Base-by-base conservation (phyloP, 1,140 invertebrate genomes). In the Dinoponera quadriceps region DNA sequence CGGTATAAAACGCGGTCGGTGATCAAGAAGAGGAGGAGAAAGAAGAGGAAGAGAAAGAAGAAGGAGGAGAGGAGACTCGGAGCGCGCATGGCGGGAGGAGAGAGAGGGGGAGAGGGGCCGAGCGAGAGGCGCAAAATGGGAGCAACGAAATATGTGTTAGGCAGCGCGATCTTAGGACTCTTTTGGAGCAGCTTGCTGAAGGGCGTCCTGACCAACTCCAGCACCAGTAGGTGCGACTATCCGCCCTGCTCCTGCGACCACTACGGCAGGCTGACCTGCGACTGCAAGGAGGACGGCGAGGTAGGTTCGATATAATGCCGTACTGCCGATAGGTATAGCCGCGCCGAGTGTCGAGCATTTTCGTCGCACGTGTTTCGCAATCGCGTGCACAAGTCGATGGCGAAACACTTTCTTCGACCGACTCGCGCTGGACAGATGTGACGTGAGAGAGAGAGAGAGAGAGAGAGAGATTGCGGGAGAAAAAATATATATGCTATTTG, bases 181-280 rank as follows among this genome's bases (percentile, higher is more conserved):
- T 91, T 93, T 74, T 93, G 90, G 90, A 91, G 90, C 83, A 83
- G 91, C 55, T 85, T 92, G 48, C 88, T 91, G 65, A 89, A 90
- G 59, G 86, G 89, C 44, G 88, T 84, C 48, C 84, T 91, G 49
- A 91, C 90, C 82, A 92, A 92, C 83, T 94, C 94, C 68, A n/a
- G n/a, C n/a, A 94, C 94, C 51, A 93, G 94, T 83, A 95, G 95
- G 91, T 94, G 95, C 66, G 94, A 95, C 75, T 93, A 92, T 91
- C 20, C 95, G 91, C 93, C 94, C 22, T 96, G 95, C 89, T 93
- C 90, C 63, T 96, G 95, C 91, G 95, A 96, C 88, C 89, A 93
- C 18, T 95, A 95, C 85, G 95, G 95, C 33, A 93, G 95, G 63
- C 92, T 96, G 63, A 94, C 94, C 88, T 96, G 95, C 91, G 94